phyloP scores from a whole-genome alignment of 1,140 invertebrate species.

The Caenorhabditis tropicalis region DNA sequence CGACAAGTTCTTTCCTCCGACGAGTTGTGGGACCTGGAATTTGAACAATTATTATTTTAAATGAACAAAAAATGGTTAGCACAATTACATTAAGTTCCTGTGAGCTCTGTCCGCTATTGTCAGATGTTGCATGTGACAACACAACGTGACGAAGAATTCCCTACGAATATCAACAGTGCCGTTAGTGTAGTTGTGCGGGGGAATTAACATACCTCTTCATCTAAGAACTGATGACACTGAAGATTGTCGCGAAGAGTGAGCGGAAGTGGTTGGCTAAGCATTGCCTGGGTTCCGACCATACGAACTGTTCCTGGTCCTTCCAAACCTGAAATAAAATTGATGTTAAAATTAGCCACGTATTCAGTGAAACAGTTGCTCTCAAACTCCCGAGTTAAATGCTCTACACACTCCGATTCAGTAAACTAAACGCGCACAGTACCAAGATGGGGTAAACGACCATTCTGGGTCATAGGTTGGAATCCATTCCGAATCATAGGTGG shows the following conservation, averaged over 20 bases:
- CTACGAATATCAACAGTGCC: no score
- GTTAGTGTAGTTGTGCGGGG: no score
- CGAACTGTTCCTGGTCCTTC: not conserved
- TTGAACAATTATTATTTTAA: no score
- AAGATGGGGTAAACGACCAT: no score
- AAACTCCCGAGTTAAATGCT: no score
- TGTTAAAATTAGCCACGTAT: no score
- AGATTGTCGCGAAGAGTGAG: not conserved
- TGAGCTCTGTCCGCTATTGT: not conserved
- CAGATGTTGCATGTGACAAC: not conserved
- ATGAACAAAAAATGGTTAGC: not conserved
- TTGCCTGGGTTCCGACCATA: not conserved
- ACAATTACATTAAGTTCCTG: not conserved
- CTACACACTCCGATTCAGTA: no score
- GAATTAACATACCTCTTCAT: conserved; percentile 16
- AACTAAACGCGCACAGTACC: no score
- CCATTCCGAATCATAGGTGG: no score
- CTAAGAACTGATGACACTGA: not conserved
- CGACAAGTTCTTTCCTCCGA: no score
- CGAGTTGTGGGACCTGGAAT: not conserved
- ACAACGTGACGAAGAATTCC: not conserved
- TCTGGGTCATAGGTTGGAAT: no score
- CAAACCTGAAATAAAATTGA: not conserved
- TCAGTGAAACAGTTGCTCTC: no score
- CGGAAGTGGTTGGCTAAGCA: not conserved